phyloP scores from a whole-genome alignment of 2,888 invertebrate species.

The Tenthredo livida region DNA sequence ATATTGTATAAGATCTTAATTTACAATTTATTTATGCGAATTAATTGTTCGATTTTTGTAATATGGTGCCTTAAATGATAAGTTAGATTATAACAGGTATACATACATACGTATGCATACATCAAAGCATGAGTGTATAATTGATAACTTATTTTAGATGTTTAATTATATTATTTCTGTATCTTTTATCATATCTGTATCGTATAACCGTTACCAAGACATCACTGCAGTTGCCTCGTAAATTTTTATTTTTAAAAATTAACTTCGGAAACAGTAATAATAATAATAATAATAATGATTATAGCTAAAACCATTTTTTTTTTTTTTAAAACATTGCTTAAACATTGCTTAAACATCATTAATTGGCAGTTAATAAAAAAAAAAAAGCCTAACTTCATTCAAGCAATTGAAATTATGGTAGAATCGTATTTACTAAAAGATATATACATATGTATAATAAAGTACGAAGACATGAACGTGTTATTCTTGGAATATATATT shows the following conservation, averaged over 20 bases:
- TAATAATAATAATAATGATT: not conserved
- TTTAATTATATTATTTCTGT: not conserved
- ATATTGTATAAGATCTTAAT: conserved; percentile 8
- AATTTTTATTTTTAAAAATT: not conserved
- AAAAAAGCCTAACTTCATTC: not conserved
- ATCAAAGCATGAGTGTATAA: not conserved
- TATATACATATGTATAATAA: not conserved
- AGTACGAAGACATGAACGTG: not conserved
- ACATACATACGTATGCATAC: too few species aligned
- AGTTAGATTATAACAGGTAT: not conserved
- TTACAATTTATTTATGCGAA: conserved; percentile 6
- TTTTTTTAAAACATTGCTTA: too few species aligned
- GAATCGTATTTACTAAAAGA: not conserved
- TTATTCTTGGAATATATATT: not conserved
- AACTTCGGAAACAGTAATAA: not conserved
- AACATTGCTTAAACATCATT: not conserved
- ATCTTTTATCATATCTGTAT: not conserved
- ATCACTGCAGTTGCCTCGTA: not conserved
- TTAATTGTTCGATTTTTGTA: conserved; percentile 8
- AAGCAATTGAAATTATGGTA: not conserved
- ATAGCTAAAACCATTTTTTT: not conserved
- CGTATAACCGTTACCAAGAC: not conserved
- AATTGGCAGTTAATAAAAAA: not conserved
- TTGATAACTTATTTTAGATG: conserved; percentile 16
- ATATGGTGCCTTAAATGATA: conserved; percentile 17